Conservation (phyloP, 2,113 vertebrate genomes). For the Garra rufa region DNA sequence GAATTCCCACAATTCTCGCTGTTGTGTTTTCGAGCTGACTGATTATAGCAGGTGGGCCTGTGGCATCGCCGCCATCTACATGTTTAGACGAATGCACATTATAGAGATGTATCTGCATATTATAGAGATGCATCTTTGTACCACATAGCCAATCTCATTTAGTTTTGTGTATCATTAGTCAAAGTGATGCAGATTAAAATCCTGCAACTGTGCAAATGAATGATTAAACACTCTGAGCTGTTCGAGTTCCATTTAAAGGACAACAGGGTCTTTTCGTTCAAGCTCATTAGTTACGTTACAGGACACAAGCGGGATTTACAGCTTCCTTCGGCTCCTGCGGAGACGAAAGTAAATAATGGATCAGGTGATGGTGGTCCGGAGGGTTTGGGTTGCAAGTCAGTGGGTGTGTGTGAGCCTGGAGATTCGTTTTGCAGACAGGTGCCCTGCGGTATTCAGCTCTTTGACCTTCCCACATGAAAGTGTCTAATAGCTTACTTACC, state of each 20-base stretch:
- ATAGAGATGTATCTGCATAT: slow-evolving; percentile 30
- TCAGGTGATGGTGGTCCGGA: slow-evolving; percentile 14
- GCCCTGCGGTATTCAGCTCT: slow-evolving; percentile 19
- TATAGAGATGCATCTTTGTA: slow-evolving; percentile 40
- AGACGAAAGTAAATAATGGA: slow-evolving; percentile 48
- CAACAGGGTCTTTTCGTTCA: slow-evolving; percentile 57
- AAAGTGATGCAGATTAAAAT: slow-evolving; percentile 54
- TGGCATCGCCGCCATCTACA: neutral
- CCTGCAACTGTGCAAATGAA: slow-evolving; percentile 47
- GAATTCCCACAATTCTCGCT: neutral
- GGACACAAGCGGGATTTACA: slow-evolving; percentile 9
- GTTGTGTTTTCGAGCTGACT: slow-evolving; percentile 27
- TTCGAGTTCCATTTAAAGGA: slow-evolving; percentile 46
- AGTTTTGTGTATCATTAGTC: slow-evolving; percentile 42
- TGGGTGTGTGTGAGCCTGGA: slow-evolving; percentile 8
- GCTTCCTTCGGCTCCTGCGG: slow-evolving; percentile 2
- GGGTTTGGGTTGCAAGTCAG: neutral
- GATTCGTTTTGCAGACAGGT: slow-evolving; percentile 37
- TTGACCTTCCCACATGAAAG: slow-evolving; percentile 51
- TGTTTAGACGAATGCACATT: slow-evolving; percentile 28
- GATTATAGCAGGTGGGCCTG: slow-evolving; percentile 32
- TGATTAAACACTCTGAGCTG: slow-evolving; percentile 38
- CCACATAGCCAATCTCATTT: slow-evolving; percentile 45
- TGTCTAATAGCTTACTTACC: slow-evolving; percentile 41
- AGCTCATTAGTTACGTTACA: slow-evolving; percentile 51